Evolutionary conservation across 1,140 invertebrate species (phyloP), one percentile per base, ranked within the genome.

Genomic region (Telenomus remus): DNA sequence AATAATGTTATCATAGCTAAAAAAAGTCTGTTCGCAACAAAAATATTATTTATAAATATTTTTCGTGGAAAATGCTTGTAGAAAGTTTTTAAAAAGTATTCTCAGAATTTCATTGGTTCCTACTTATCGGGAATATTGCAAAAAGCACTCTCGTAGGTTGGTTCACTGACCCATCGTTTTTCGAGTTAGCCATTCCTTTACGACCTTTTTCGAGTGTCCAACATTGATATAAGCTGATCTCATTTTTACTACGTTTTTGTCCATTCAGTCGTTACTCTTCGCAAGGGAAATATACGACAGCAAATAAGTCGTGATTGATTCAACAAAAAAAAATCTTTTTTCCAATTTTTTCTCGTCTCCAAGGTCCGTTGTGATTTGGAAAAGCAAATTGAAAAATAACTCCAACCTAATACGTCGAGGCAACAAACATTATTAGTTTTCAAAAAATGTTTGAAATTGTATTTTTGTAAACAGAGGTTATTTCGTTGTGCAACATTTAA

Each of bases 301-400:
- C 82, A 83, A 85, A 85, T 86, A 85, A 85, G 78, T 80, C 53
- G 77, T 84, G 82, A 86, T 86, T 86, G 82, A 85, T 85, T 85
- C 79, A 61, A 78, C 78, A 85, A 85, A 85, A 85, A 80, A 78
- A 63, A 51, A 63, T 78, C 76, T 54, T 68, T 6, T 69, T 53
- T 44, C 43, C 48, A 37, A 48, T 64, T 60, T 50, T 42, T 70
- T 72, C 66, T 72, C 56, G 53, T 60, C 37, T 39, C 15, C 14
- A 48, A 53, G 57, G 53, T 81, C 63, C 63, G 33, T 55, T 44
- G 48, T 27, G 55, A 64, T 74, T 46, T 48, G 56, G 71, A n/a
- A n/a, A n/a, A n/a, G 79, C 59, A 85, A 82, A 86, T 85, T 85
- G 80, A 85, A 85, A 85, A 85, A 82, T 85, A 84, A 85, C 81